Evolutionary conservation across 1,140 invertebrate genomes (phyloP).

Genomic region (Lepidurus arcticus): DNA sequence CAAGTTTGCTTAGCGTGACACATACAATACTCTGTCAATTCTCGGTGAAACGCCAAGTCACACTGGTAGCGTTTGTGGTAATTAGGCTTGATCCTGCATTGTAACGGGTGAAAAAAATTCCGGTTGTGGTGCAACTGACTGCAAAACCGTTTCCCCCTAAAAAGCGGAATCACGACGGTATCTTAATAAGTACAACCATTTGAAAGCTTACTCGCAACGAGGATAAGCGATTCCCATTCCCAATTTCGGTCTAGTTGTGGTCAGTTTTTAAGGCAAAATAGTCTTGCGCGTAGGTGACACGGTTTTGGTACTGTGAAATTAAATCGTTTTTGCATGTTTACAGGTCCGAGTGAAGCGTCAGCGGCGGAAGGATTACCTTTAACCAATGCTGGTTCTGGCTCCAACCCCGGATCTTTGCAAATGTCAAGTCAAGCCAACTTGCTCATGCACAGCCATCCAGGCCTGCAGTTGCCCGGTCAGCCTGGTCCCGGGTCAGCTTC

Average conservation of each 20-base stretch:
- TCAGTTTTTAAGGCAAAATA: no score
- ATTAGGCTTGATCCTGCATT: no score
- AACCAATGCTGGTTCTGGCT: neutral
- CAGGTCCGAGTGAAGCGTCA: neutral
- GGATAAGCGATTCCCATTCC: no score
- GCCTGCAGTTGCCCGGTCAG: neutral
- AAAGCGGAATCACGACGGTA: no score
- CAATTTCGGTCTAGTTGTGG: no score
- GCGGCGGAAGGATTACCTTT: neutral
- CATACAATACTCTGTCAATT: neutral
- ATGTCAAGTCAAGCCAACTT: slow-evolving; percentile 4
- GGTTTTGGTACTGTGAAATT: neutral
- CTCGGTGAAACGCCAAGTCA: neutral
- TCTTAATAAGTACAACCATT: no score
- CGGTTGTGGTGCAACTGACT: no score
- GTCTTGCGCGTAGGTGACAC: neutral
- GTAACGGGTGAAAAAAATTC: no score
- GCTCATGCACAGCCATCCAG: slow-evolving; percentile 13
- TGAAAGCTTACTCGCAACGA: no score
- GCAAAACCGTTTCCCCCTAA: no score
- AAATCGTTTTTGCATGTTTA: slow-evolving; percentile 1
- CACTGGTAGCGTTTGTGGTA: no score
- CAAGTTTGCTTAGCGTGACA: neutral
- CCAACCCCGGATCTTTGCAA: slow-evolving; percentile 13
- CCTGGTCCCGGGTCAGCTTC: slow-evolving; percentile 19